Evolutionary conservation across 2,888 invertebrate species (phyloP), one percentile per base, ranked within the genome.

Genomic region (Apamea anceps): DNA sequence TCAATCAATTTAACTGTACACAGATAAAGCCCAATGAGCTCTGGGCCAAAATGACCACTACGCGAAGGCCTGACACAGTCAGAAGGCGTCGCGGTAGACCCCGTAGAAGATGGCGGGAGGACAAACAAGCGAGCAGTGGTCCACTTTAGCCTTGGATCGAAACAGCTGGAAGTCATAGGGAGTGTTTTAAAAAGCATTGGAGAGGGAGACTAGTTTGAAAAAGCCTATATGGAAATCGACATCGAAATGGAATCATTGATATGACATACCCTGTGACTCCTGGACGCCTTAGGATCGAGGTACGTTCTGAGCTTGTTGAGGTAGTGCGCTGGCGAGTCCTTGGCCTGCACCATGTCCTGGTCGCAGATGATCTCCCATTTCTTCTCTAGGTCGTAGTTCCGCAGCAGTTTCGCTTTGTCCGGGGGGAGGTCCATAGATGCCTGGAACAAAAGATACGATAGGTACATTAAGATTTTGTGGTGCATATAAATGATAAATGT

Each of bases 291-390:
- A 7, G 99, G 99, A 95, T 99, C 99, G 94, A 99, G 97, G 96
- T 99, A 99, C 13, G 99, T 99, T 91, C 98, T 98, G 91, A 99
- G 97, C 96, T 99, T 99, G 95, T 98, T 98, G 94, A 99, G 98
- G 97, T 99, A 99, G 96, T 99, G 99, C 79, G 99, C 98, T 72
- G 99, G 99, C 73, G 99, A 99, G 96, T 99, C 99, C 96, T 99
- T 99, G n/a, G 99, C 99, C 94, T 99, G 99, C 91, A 99, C 99
- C 98, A 99, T 98, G 97, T 99, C 99, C 98, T 99, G 99, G 98
- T 99, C 99, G 97, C 99, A 99, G 97, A 99, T 99, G 95, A 99
- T 98, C 97, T 99, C 99, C 99, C 99, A 99, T 97, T 99, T 99
- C 97, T 99, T 99, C 95, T 99, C 99, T 95, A 99, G 98, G 96